Evolutionary conservation across 2,888 invertebrate species (phyloP).

Genomic region (Lepidochitona cinerea): DNA sequence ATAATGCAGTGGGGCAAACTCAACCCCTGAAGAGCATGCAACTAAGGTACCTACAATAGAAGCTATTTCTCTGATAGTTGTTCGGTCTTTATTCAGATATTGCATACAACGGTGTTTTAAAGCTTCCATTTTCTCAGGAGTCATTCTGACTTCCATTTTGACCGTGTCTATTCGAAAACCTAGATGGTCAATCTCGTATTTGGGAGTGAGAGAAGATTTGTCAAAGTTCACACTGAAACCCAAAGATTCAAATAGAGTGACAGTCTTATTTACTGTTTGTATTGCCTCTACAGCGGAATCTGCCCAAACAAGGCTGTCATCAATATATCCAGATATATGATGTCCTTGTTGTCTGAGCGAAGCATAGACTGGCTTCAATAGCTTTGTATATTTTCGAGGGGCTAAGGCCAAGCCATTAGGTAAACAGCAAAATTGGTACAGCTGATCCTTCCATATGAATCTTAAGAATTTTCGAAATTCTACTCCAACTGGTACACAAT

Average conservation of each 20-base stretch:
- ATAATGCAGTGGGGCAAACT: not conserved
- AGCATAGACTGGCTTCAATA: conserved; percentile 2
- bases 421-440: not conserved
- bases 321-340: not conserved
- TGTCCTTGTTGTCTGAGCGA: not conserved
- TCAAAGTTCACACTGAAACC: not conserved
- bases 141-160: not conserved
- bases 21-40: not conserved
- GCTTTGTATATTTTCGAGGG: conserved; percentile 3
- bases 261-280: not conserved
- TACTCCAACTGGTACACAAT: not conserved
- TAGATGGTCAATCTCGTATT: not conserved
- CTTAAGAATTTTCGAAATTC: not conserved
- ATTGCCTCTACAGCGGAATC: not conserved
- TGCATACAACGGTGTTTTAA: not conserved
- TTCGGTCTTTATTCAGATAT: not conserved
- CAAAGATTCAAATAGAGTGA: not conserved
- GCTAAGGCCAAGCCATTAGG: not conserved
- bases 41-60: not conserved
- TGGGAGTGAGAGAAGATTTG: conserved; percentile 1
- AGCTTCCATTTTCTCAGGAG: not conserved
- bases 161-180: not conserved
- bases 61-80: not conserved
- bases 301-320: conserved; percentile 3
- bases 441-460: not conserved